Percentiles rank a stretch among this genome's conserved stretches.
phyloP scores from a whole-genome alignment of 2,113 vertebrate species.

The Sorex fumeus region DNA sequence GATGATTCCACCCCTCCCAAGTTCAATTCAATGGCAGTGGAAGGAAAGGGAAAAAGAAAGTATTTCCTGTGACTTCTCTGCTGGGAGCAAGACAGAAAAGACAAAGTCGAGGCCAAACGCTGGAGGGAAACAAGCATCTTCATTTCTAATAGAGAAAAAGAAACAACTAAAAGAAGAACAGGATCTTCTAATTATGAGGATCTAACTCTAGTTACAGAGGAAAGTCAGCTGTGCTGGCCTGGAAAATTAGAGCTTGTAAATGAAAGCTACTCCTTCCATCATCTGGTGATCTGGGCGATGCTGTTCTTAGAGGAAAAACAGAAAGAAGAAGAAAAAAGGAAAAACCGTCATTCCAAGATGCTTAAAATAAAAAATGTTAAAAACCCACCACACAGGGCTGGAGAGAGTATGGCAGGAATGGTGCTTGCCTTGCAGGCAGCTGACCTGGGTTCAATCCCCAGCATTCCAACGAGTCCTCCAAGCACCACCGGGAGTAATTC shows the following conservation, averaged over 20 bases:
- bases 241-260: neutral
- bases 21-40: neutral
- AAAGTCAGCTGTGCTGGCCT: neutral
- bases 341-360: neutral
- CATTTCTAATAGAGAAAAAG: neutral
- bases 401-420: too few relatives aligned
- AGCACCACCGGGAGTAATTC: too few relatives aligned
- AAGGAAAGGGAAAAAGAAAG: neutral
- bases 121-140: neutral
- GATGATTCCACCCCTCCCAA: neutral
- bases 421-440: too few relatives aligned
- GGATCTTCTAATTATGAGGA: neutral
- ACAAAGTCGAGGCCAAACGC: neutral
- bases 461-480: too few relatives aligned
- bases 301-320: neutral
- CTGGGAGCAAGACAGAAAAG: constrained; percentile 29
- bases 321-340: neutral
- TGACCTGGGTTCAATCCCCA: too few relatives aligned
- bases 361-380: neutral
- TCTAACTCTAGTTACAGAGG: neutral
- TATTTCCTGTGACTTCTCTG: neutral
- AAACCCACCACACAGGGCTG: neutral
- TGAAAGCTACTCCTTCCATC: neutral
- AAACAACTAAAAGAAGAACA: constrained; percentile 31
- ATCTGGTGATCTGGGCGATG: neutral